Percentiles rank a stretch among this genome's conserved stretches.
These are phyloP conservation scores for Hippocampus zosterae DNA, from an alignment of 2,113 vertebrate genomes.

Conservation along the genomic window DNA sequence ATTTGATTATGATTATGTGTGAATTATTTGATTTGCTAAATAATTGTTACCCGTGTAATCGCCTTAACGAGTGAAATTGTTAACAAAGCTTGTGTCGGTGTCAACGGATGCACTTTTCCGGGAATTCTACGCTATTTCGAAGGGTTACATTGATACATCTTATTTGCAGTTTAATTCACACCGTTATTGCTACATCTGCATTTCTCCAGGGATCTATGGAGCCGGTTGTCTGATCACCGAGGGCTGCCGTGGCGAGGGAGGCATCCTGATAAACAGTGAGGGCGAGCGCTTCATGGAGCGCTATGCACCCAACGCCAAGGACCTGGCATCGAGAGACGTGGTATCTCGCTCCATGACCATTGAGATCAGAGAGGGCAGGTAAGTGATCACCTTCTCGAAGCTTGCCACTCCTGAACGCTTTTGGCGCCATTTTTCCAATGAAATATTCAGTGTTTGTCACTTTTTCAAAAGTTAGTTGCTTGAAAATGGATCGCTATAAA, in stretches of 20 bases:
- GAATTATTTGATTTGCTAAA: not conserved
- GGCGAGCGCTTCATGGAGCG: constrained; percentile 98
- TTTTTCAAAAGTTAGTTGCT: too few species aligned
- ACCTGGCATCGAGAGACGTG: constrained; percentile 93
- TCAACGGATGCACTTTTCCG: not conserved
- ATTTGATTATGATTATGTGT: not conserved
- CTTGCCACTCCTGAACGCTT: not conserved
- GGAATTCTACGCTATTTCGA: not conserved
- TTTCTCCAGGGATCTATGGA: constrained; percentile 86
- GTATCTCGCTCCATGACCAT: constrained; percentile 97
- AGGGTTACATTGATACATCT: not conserved
- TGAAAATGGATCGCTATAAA: too few species aligned
- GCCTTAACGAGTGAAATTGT: too few species aligned
- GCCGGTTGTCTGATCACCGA: constrained; percentile 97
- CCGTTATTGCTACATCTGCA: not conserved
- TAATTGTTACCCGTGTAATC: not conserved
- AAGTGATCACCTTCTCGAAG: not conserved
- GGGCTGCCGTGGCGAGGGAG: constrained; percentile 94
- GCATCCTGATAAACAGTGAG: constrained; percentile 94
- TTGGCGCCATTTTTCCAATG: too few species aligned
- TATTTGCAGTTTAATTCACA: not conserved
- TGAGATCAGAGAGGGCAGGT: constrained; percentile 97
- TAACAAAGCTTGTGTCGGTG: not conserved
- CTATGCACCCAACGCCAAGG: constrained; percentile 94
- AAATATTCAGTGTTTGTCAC: too few species aligned